Evolutionary conservation across 1,140 invertebrate genomes (phyloP).

Genomic region (Eriocheir sinensis): DNA sequence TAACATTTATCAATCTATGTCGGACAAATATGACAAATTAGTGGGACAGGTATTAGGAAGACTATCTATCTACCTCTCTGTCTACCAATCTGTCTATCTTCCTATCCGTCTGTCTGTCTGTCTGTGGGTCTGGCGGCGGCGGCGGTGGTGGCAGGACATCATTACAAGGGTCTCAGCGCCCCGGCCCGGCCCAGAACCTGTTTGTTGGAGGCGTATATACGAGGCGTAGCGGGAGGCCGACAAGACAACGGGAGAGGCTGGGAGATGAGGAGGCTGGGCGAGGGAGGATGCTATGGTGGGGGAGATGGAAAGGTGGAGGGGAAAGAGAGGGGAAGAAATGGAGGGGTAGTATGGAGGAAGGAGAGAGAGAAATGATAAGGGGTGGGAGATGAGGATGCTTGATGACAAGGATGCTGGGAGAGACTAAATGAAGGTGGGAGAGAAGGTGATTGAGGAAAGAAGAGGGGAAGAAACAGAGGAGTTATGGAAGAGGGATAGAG

Average conservation of each 20-base stretch:
- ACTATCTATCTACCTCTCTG: not conserved
- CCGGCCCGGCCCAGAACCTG: constrained; percentile 46
- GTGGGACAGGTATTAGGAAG: not conserved
- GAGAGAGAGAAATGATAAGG: not conserved
- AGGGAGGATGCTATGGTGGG: not conserved
- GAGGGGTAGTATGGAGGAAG: not conserved
- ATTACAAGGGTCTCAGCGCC: constrained; percentile 19
- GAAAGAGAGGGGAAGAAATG: not conserved
- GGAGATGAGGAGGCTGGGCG: not conserved
- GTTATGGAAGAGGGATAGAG: not conserved
- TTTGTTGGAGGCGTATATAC: constrained; percentile 48
- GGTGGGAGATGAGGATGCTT: not conserved
- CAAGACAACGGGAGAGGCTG: constrained; percentile 41
- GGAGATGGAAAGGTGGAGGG: not conserved
- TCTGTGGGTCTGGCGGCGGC: not conserved
- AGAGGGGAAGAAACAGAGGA: not conserved
- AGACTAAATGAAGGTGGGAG: not conserved
- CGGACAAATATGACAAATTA: no score
- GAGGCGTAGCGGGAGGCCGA: constrained; percentile 52
- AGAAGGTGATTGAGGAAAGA: not conserved
- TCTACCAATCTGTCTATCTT: not conserved
- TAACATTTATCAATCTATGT: no score
- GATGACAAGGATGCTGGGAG: no score
- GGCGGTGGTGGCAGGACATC: not conserved
- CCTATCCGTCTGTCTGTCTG: not conserved